Evolutionary conservation across 2,888 invertebrate genomes (phyloP).

Genomic region (Eretmocerus hayati): DNA sequence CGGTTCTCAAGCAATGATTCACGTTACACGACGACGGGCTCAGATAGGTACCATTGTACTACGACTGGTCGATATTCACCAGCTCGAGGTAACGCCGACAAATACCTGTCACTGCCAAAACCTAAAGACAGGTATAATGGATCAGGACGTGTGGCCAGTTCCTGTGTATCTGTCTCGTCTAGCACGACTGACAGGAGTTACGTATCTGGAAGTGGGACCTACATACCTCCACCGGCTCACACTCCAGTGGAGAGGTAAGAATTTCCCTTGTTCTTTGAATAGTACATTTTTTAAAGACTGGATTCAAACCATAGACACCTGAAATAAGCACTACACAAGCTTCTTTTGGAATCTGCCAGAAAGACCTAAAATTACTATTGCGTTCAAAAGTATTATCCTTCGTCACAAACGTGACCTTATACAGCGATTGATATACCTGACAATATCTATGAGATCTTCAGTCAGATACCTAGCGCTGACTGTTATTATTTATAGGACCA

Average conservation of each 20-base stretch:
- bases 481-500: no score
- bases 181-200: slow-evolving; percentile 35
- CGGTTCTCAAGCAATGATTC: slow-evolving; percentile 22
- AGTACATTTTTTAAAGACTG: no score
- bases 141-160: slow-evolving; percentile 31
- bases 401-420: no score
- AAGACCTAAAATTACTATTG: no score
- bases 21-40: slow-evolving; percentile 29
- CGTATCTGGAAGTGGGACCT: slow-evolving; percentile 35
- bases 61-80: slow-evolving; percentile 40
- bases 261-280: no score
- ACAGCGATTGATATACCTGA: no score
- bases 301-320: no score
- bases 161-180: slow-evolving; percentile 29
- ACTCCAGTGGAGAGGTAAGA: slow-evolving; percentile 62
- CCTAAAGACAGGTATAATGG: slow-evolving; percentile 40
- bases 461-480: no score
- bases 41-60: slow-evolving; percentile 34
- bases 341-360: no score
- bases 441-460: no score
- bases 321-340: no score
- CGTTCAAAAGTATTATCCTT: no score
- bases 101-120: slow-evolving; percentile 42
- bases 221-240: slow-evolving; percentile 66
- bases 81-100: slow-evolving; percentile 35